Conservation (phyloP, 2,888 invertebrate genomes). For the Eupithecia exiguata region DNA sequence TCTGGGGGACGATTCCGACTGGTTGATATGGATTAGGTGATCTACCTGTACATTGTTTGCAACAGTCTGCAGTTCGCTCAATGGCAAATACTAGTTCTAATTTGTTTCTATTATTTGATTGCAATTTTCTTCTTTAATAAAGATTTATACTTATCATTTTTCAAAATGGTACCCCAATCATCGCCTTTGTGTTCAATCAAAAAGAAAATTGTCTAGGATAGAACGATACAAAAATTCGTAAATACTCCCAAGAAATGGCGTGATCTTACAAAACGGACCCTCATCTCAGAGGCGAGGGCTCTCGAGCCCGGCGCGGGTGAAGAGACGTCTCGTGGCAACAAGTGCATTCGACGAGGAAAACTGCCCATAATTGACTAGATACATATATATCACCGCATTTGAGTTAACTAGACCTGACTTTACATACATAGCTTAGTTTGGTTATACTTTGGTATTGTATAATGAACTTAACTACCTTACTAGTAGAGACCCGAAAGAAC, state of each 20-base stretch:
- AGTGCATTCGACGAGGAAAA: conserved; percentile 8
- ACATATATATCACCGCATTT: neutral
- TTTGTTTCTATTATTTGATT: too few relatives aligned
- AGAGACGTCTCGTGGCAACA: neutral
- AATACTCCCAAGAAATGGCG: conserved; percentile 2
- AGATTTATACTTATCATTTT: neutral
- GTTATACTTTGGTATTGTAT: neutral
- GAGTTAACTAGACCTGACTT: neutral
- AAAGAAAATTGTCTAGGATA: neutral
- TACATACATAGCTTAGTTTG: neutral
- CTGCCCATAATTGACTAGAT: neutral
- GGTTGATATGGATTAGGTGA: too few relatives aligned
- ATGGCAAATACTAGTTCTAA: too few relatives aligned
- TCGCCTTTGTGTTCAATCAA: neutral
- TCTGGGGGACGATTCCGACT: too few relatives aligned
- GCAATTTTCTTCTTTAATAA: too few relatives aligned
- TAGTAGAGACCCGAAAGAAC: neutral
- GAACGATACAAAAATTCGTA: neutral
- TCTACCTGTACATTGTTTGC: too few relatives aligned
- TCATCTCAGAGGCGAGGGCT: neutral
- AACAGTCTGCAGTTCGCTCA: too few relatives aligned
- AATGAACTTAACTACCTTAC: neutral
- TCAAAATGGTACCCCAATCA: neutral
- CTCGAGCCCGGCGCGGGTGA: conserved; percentile 5
- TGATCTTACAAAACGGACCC: neutral